Percentiles rank a stretch among this genome's conserved stretches.
Conservation (phyloP, 2,113 vertebrate genomes). For the Anolis carolinensis region DNA sequence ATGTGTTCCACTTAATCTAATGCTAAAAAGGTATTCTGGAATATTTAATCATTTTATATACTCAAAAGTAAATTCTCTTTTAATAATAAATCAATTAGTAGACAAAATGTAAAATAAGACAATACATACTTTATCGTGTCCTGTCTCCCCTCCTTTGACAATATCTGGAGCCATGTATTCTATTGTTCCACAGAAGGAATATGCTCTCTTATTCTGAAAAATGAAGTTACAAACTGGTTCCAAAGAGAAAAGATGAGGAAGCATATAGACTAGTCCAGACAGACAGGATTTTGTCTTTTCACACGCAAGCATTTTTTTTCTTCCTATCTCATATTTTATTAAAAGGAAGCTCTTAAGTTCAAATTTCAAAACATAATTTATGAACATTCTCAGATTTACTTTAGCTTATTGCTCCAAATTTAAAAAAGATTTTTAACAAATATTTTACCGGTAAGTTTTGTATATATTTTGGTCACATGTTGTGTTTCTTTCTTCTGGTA, state of each 20-base stretch:
- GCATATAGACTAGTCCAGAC: background rate
- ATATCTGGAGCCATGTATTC: constrained; percentile 99
- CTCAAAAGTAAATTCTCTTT: background rate
- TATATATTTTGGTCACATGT: constrained; percentile 7
- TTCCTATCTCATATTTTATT: background rate
- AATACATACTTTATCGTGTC: constrained; percentile 92
- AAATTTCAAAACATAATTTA: background rate
- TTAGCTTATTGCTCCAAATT: background rate
- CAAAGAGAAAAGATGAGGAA: background rate
- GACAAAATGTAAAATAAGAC: background rate
- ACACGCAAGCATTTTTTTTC: background rate
- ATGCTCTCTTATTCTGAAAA: constrained; percentile 88
- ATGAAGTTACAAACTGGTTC: constrained; percentile 17
- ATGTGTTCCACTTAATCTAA: background rate
- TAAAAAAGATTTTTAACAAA: constrained; percentile 11
- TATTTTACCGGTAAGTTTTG: background rate
- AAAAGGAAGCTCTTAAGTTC: background rate
- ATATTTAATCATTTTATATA: background rate
- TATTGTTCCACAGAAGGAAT: constrained; percentile 96
- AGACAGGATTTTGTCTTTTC: background rate
- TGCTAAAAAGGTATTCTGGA: background rate
- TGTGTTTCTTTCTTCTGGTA: too few species aligned
- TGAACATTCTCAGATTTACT: background rate
- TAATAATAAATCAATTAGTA: background rate
- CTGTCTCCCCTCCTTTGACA: constrained; percentile 90